Percentiles rank a stretch among this genome's conserved stretches.
Conservation (phyloP, 1,140 invertebrate species). For the Drosophila sproati region DNA sequence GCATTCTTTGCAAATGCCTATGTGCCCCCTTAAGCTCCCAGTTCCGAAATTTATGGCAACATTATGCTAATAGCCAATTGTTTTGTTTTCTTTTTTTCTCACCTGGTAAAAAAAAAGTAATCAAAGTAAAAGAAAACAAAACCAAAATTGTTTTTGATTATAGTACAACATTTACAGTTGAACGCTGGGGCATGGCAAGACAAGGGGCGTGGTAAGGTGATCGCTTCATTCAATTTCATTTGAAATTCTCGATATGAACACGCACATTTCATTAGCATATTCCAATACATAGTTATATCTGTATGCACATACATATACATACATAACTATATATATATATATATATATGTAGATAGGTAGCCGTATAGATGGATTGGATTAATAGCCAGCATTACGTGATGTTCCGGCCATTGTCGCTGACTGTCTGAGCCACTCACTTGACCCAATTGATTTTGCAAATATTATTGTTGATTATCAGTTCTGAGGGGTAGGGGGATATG, state of each 20-base stretch:
- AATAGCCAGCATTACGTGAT: constrained; percentile 60
- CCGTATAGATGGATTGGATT: constrained; percentile 12
- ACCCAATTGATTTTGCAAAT: constrained; percentile 77
- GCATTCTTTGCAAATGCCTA: constrained; percentile 60
- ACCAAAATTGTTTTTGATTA: constrained; percentile 49
- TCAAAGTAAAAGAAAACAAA: constrained; percentile 2
- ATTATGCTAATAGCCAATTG: constrained; percentile 80
- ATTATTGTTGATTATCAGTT: constrained; percentile 47
- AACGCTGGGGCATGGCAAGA: not conserved
- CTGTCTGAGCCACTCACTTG: constrained; percentile 52
- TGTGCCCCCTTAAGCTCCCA: not conserved
- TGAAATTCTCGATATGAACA: constrained; percentile 53
- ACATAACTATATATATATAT: constrained; percentile 11
- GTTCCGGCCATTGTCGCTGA: constrained; percentile 19
- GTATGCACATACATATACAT: not conserved
- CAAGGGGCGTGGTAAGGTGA: not conserved
- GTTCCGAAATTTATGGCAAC: constrained; percentile 67
- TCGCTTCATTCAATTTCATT: constrained; percentile 59
- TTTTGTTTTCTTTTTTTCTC: constrained; percentile 25
- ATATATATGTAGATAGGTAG: constrained; percentile 8
- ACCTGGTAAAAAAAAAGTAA: constrained; percentile 10
- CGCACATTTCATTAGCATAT: constrained; percentile 76
- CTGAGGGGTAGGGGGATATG: not conserved
- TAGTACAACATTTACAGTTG: constrained; percentile 81
- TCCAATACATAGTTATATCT: constrained; percentile 26